Base-by-base conservation (phyloP, 2,797 vertebrate species). In the Enteromius trimaculatus region DNA sequence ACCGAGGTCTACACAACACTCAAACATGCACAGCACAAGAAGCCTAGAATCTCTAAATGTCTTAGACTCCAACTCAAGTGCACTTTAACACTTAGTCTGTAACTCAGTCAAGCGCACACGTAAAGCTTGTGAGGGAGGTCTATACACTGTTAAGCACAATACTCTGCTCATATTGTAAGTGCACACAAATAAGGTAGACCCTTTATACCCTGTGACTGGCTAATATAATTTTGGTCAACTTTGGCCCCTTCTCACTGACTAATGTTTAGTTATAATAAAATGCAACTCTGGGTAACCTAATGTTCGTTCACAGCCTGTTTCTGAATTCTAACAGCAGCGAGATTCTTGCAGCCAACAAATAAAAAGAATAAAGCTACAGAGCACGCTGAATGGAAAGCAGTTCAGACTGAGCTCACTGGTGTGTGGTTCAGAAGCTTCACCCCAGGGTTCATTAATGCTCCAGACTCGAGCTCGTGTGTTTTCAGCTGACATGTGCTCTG, bases 391-490 rank as follows among this genome's bases (percentile, higher is more conserved):
- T 26, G 23, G 58, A 60, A 60, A 70, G 44, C 23, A 11, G 19
- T 34, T 77, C 14, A 26, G 19, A 31, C n/a, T 29, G 44, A 71
- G 51, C 64, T 21, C 19, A 65, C 16, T 31, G 47, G 55, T 66
- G 55, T 58, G 68, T 9, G 62, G 82, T 13, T 13, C 44, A 34
- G 53, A 76, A 39, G 68, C 29, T 49, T 66, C 19, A 19, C 51
- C 39, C n/a, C 23, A 37, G n/a, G 66, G 29, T 53, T 26, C 53
- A 68, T 34, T 78, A 69, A 79, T 69, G 77, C 49, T 84, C 39
- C 60, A 64, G 31, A 72, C 62, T 66, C 16, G 31, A 72, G 47
- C 6, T n/a, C 81, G 13, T 29, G 7, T 39, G 39, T 66, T 80
- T 83, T 58, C 77, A 78, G 19, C 23, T 66, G 85, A 49, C 11